A percentile compares a stretch with the other conserved stretches of the same genome.
Conservation (phyloP, 2,113 vertebrate genomes). For the Apteryx mantelli region DNA sequence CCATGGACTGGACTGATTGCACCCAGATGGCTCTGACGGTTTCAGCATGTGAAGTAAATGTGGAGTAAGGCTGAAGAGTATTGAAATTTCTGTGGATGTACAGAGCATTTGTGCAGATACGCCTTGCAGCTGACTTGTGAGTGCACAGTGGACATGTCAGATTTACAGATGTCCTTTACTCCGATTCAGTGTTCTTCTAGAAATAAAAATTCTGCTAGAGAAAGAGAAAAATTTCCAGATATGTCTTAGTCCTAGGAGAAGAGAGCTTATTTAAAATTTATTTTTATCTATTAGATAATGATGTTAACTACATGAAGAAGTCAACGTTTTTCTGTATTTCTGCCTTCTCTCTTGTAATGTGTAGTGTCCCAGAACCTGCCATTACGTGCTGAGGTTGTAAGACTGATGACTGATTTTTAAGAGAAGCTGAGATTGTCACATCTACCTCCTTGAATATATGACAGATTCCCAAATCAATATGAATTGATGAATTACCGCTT, state of each 20-base stretch:
- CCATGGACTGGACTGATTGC: neutral
- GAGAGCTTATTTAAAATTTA: neutral
- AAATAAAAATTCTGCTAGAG: neutral
- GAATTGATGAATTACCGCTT: neutral
- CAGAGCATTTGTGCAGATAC: neutral
- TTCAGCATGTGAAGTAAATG: neutral
- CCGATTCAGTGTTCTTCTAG: neutral
- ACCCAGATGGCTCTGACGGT: neutral
- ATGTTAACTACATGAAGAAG: neutral
- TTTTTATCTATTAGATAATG: neutral
- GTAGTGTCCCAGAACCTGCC: neutral
- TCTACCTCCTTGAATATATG: neutral
- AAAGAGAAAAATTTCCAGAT: neutral
- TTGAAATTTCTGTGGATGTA: neutral
- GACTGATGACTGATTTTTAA: neutral
- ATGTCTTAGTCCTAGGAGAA: neutral
- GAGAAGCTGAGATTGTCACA: neutral
- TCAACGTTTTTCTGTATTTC: neutral
- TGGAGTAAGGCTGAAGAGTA: neutral
- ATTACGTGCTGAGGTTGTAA: neutral
- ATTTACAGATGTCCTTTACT: neutral
- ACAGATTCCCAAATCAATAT: neutral
- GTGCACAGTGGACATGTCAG: neutral
- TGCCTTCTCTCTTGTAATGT: neutral
- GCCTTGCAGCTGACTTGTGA: neutral